Evolutionary conservation across 2,797 vertebrate genomes (phyloP), one percentile per base, ranked within the genome.

Genomic region (Cetoscarus ocellatus): DNA sequence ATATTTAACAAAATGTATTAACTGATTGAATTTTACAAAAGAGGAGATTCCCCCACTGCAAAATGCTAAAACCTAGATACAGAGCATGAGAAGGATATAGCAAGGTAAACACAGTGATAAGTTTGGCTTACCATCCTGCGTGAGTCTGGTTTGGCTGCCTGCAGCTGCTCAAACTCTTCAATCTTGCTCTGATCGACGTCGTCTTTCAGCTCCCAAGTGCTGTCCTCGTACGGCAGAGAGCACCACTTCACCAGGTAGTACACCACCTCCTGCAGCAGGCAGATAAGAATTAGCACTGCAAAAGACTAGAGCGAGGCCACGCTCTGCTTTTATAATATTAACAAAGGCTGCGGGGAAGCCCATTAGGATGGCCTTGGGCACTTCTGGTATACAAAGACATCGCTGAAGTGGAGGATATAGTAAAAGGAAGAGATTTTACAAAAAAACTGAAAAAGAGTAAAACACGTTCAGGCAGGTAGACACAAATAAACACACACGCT

Each of bases 171-270:
- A 96, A 99, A 99, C 93, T 99, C 98, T 89, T 98, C 96, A 85
- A 99, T 97, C 94, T 99, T 99, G 89, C 92, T 95, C 94, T 98
- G 96, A 92, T 99, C 98, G 56, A 99, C 98, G 44, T 99, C 98
- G 82, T 98, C 98, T 88, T 97, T 98, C 75, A 99, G 94, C 90
- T 99, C 98, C 98, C 98, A 99, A 49, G 98, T 99, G 93, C 98
- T 99, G 91, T 99, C 98, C 92, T 99, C 98, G 50, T 99, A 99
- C 3, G 98, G 96, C 91, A 99, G 93, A 1, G 98, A 99, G 90
- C 98, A 98, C 98, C 98, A 99, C 91, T 99, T 99, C 90, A 99
- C 97, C 94, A 99, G 94, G 88, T 99, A 99, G 93, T 99, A 99
- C 92, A 99, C 96, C 93, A 99, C 96, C 91, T 98, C 96, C 97